Evolutionary conservation across 2,797 vertebrate species (phyloP).

Genomic region (Serranus cabrilla): DNA sequence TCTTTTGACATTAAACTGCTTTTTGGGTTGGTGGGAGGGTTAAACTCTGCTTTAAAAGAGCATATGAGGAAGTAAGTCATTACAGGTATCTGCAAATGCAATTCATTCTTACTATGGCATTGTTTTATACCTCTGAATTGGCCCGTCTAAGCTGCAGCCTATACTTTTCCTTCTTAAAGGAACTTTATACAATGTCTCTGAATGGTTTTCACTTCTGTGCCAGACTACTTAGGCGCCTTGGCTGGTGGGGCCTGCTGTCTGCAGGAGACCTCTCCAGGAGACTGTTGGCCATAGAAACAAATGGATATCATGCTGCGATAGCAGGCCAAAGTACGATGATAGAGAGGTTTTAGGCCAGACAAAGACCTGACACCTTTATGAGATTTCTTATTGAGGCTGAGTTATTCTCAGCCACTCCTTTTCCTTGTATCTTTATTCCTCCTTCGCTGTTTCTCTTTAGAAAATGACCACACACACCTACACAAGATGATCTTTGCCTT

Average conservation of each 20-base stretch:
- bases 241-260: conserved; percentile 40
- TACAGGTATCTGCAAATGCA: conserved; percentile 11
- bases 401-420: conserved; percentile 22
- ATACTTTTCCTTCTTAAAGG: conserved; percentile 22
- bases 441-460: not conserved
- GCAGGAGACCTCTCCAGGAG: conserved; percentile 41
- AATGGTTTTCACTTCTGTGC: conserved; percentile 27
- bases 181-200: conserved; percentile 18
- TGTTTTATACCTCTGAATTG: conserved; percentile 7
- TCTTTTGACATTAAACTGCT: no score
- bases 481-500: not conserved
- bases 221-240: conserved; percentile 56
- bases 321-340: conserved; percentile 44
- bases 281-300: conserved; percentile 44
- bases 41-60: not conserved
- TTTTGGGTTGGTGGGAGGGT: no score
- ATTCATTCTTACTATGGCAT: not conserved
- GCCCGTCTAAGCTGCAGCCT: conserved; percentile 4
- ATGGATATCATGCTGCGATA: conserved; percentile 51
- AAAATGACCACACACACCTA: not conserved
- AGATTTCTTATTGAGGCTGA: conserved; percentile 34
- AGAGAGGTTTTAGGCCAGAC: conserved; percentile 34
- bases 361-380: conserved; percentile 46
- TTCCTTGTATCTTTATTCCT: conserved; percentile 4
- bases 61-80: not conserved